Conservation (phyloP, 1,140 invertebrate species). For the Drosophila biarmipes region DNA sequence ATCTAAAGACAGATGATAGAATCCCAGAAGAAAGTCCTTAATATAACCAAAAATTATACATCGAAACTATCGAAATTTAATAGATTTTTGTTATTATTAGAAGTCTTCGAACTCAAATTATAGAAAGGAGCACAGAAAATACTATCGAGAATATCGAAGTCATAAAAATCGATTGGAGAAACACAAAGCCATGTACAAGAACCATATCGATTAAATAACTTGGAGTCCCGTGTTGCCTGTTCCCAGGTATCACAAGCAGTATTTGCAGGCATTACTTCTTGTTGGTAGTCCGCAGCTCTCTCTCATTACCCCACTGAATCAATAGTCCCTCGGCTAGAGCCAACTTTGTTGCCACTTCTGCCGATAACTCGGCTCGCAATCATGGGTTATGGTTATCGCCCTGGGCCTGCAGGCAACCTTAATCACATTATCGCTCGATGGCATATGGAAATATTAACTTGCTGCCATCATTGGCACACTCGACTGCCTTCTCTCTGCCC, state of each 20-base stretch:
- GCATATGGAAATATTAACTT: slow-evolving; percentile 65
- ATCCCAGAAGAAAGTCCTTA: too few relatives aligned
- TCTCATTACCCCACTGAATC: slow-evolving; percentile 1
- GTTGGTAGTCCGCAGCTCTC: background rate
- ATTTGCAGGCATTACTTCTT: background rate
- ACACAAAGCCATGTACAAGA: too few relatives aligned
- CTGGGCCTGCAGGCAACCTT: slow-evolving; percentile 30
- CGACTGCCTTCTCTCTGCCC: slow-evolving; percentile 50
- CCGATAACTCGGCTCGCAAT: slow-evolving; percentile 8
- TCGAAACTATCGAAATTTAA: too few relatives aligned
- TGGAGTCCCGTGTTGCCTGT: background rate
- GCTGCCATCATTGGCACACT: slow-evolving; percentile 50
- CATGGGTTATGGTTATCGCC: slow-evolving; percentile 30
- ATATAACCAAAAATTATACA: too few relatives aligned
- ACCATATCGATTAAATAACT: too few relatives aligned
- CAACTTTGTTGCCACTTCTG: slow-evolving; percentile 36
- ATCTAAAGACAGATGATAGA: too few relatives aligned
- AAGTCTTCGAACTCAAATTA: too few relatives aligned
- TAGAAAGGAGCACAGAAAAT: too few relatives aligned
- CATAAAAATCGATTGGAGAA: too few relatives aligned
- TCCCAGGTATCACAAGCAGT: background rate
- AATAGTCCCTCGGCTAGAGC: slow-evolving; percentile 15
- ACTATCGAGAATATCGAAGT: too few relatives aligned
- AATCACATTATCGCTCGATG: slow-evolving; percentile 55
- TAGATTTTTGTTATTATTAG: too few relatives aligned